A percentile compares a stretch with the other conserved stretches of the same genome.
These are phyloP conservation scores for Hippopotamus amphibius DNA, from an alignment of 2,113 vertebrate genomes.

Conservation along the genomic window DNA sequence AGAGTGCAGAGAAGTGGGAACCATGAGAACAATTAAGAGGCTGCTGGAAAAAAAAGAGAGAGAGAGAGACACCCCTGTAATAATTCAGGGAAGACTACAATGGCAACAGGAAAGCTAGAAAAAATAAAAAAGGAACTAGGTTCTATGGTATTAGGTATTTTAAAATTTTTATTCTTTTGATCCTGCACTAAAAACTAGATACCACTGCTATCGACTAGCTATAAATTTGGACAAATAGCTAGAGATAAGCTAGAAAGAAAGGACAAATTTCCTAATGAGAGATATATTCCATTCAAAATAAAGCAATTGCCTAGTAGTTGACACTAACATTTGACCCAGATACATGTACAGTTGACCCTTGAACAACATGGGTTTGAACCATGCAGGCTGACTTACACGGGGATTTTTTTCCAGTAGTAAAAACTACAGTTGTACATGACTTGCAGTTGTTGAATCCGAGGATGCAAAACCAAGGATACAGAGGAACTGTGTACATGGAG, in stretches of 20 bases:
- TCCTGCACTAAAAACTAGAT: neutral
- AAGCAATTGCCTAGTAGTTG: neutral
- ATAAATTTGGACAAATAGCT: neutral
- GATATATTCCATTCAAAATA: slow-evolving; percentile 14
- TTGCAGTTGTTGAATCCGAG: neutral
- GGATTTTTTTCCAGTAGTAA: neutral
- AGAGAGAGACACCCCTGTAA: too few relatives aligned
- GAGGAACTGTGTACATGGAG: neutral
- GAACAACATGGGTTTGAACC: neutral
- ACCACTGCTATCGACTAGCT: neutral
- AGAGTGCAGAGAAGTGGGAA: neutral
- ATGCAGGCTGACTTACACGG: neutral
- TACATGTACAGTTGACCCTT: neutral
- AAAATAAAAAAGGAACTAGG: neutral
- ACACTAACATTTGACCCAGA: slow-evolving; percentile 39
- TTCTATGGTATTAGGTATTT: neutral
- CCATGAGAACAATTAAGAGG: neutral
- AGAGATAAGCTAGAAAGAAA: slow-evolving; percentile 23
- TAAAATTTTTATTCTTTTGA: neutral
- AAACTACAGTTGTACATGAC: neutral
- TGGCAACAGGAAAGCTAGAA: neutral
- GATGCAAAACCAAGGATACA: neutral
- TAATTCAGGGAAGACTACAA: slow-evolving; percentile 29
- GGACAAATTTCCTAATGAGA: slow-evolving; percentile 30
- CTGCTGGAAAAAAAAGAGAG: neutral